Evolutionary conservation across 2,888 invertebrate genomes (phyloP).

Genomic region (Atherix ibis): DNA sequence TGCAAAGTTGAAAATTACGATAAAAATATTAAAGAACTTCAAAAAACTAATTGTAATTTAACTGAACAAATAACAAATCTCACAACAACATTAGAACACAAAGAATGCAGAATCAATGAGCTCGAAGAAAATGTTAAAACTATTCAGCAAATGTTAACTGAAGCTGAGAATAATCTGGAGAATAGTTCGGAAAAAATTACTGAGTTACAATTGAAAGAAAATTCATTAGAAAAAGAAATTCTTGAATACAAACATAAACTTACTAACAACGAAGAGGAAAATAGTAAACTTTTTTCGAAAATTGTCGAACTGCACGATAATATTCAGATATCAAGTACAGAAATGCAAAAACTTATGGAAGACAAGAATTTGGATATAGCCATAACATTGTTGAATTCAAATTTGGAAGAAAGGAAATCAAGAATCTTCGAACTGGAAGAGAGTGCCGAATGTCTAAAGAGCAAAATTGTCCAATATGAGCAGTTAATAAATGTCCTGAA

Average conservation of each 20-base stretch:
- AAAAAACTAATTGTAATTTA: no score
- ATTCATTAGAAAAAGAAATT: background rate
- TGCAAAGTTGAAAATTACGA: no score
- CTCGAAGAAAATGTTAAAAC: background rate
- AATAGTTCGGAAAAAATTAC: background rate
- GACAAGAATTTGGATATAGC: background rate
- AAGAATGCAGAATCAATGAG: no score
- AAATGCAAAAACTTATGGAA: no score
- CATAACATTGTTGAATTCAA: background rate
- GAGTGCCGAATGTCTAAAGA: background rate
- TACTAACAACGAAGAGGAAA: background rate
- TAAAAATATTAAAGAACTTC: no score
- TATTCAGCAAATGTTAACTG: background rate
- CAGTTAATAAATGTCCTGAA: no score
- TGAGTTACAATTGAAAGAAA: background rate
- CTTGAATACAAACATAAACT: background rate
- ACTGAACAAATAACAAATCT: no score
- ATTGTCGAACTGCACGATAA: background rate
- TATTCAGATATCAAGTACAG: no score
- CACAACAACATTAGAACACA: no score
- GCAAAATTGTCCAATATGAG: no score
- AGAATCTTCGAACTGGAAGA: background rate
- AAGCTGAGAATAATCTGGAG: conserved; percentile 1
- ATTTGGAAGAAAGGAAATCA: background rate
- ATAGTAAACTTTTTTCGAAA: background rate